Base-by-base conservation (phyloP, 2,888 invertebrate genomes). In the Callyntrura sp. region DNA sequence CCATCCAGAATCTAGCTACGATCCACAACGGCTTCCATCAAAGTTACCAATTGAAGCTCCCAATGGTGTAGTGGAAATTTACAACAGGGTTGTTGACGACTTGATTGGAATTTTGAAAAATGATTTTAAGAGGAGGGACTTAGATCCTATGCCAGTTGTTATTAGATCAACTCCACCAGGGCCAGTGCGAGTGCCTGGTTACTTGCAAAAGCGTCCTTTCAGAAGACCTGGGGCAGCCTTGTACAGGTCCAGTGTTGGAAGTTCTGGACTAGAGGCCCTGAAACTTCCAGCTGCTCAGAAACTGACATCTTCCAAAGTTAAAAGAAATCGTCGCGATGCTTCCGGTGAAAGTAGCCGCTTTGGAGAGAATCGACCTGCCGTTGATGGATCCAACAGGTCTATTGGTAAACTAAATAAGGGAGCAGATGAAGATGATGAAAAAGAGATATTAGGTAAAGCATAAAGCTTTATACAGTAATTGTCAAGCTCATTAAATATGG, bases 71-170 rank as follows among this genome's bases (percentile, higher is more conserved):
- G 92, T 92, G 0, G 93, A 93, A 85, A 93, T 93, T 82, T 93
- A 93, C 87, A 93, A 93, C 62, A 84, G 93, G 12, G 93, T 93
- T 48, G 93, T 93, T 0, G 93, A 93, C 76, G 93, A 93, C 82
- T 73, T 93, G 20, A 92, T 93, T 48, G 88, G 85, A 14, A 91
- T 89, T 81, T 81, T 93, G 51, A 92, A 93, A 82, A 55, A 85
- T 51, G 93, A 93, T 60, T 92, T 93, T 65, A 79, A 81, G 11
- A 90, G 90, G 35, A 90, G 92, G 70, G 91, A 92, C 14, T 85
- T 93, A 79, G 93, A 93, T 62, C 93, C 93, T 0, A 93, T 93
- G 93, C 73, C 86, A n/a, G 93, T 93, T n/a, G 91, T 93, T 5
- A 93, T 93, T 51, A 57, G 93, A 73, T 87, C 93, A 23, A 93